A percentile compares a stretch with the other conserved stretches of the same genome.
phyloP scores from a whole-genome alignment of 2,113 vertebrate species.

The Collichthys lucidus region DNA sequence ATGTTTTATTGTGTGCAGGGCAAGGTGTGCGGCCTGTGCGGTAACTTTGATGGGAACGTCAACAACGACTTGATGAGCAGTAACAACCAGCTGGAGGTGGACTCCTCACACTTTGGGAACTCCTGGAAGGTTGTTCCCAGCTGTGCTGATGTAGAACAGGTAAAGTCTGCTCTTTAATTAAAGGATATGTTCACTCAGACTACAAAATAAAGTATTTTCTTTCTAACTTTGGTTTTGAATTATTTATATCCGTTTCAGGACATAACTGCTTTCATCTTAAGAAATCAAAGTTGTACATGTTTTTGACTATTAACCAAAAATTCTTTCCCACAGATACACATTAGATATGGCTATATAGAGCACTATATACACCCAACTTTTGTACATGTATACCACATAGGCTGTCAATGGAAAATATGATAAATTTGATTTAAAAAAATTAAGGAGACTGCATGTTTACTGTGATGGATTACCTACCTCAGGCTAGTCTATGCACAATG shows the following conservation, averaged over 20 bases:
- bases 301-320: too few species aligned
- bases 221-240: too few species aligned
- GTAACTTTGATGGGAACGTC: conserved; percentile 94
- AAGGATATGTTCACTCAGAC: neutral
- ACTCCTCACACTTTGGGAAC: conserved; percentile 92
- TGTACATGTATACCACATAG: too few species aligned
- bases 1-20: conserved; percentile 78
- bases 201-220: too few species aligned
- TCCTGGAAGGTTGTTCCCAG: conserved; percentile 93
- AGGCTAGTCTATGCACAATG: neutral
- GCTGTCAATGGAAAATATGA: too few species aligned
- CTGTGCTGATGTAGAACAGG: conserved; percentile 92
- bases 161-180: conserved; percentile 61
- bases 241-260: too few species aligned
- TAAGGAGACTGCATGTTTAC: neutral
- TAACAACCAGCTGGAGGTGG: conserved; percentile 92
- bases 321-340: too few species aligned
- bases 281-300: too few species aligned
- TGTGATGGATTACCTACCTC: neutral
- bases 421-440: too few species aligned
- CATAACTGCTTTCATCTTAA: too few species aligned
- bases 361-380: too few species aligned
- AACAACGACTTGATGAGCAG: conserved; percentile 97
- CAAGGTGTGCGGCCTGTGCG: conserved; percentile 94
- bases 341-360: neutral